Evolutionary conservation across 2,113 vertebrate species (phyloP).

Genomic region (Xenus cinereus): DNA sequence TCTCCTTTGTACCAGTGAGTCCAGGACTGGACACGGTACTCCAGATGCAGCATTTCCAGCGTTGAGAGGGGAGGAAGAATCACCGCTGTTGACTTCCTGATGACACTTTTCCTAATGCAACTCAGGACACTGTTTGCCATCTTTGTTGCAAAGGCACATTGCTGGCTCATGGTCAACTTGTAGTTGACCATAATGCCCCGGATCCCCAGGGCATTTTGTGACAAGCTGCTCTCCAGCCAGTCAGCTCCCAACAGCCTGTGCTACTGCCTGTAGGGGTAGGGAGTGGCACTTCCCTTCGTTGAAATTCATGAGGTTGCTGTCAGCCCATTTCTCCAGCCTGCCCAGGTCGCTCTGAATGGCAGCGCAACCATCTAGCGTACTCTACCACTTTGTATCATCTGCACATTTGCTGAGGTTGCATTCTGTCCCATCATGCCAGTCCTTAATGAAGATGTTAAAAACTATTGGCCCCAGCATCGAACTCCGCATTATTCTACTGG

Average conservation of each 20-base stretch:
- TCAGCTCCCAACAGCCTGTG: background rate
- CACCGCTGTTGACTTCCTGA: background rate
- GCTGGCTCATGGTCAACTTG: background rate
- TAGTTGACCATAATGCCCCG: background rate
- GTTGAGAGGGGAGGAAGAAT: background rate
- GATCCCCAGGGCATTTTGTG: background rate
- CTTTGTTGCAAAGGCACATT: background rate
- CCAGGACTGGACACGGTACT: background rate
- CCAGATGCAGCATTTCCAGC: background rate
- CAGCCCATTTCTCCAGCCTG: background rate
- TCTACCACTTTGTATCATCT: background rate
- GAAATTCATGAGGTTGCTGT: background rate
- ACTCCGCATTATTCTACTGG: background rate
- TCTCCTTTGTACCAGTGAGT: background rate
- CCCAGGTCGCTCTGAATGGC: background rate
- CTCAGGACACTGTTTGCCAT: background rate
- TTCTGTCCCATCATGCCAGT: background rate
- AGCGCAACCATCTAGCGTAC: background rate
- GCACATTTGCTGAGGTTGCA: background rate
- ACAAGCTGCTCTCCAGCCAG: background rate
- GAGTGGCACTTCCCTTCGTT: background rate
- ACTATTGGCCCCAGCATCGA: rapidly evolving
- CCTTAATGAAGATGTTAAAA: background rate
- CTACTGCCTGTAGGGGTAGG: background rate
- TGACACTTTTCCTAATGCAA: background rate